Conservation (phyloP, 2,113 vertebrate genomes). For the Aegithalos caudatus region DNA sequence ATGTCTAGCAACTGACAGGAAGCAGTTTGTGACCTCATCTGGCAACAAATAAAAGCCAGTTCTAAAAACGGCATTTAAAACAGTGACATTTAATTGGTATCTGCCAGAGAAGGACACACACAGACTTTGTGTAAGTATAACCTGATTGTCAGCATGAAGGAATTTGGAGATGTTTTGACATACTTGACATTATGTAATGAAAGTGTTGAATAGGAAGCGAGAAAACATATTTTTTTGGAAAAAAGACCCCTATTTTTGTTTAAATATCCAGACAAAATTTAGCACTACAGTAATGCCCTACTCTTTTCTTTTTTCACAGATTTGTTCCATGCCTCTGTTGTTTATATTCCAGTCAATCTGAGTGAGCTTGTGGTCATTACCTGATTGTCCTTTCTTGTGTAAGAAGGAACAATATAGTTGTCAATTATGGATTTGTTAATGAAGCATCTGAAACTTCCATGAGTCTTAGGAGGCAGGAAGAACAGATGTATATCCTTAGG, state of each 20-base stretch:
- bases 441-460: not conserved
- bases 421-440: not conserved
- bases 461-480: not conserved
- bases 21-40: slow-evolving; percentile 17
- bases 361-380: not conserved
- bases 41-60: not conserved
- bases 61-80: slow-evolving; percentile 12
- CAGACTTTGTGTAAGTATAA: slow-evolving; percentile 18
- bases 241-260: not conserved
- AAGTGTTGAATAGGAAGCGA: slow-evolving; percentile 31
- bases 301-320: not conserved
- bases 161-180: slow-evolving; percentile 47
- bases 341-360: slow-evolving; percentile 17
- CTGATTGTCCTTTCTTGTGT: not conserved
- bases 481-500: not conserved
- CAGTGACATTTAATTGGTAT: not conserved
- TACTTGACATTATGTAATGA: slow-evolving; percentile 35
- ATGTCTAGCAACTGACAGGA: not conserved
- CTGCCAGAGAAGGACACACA: slow-evolving; percentile 33
- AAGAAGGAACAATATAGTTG: not conserved
- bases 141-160: slow-evolving; percentile 3
- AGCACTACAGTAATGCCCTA: not conserved
- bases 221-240: not conserved
- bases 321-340: not conserved
- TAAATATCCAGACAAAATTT: not conserved